Evolutionary conservation across 35 echinoderm and acorn worm species (phyloP).

Genomic region (Ophioderma brevispina): DNA sequence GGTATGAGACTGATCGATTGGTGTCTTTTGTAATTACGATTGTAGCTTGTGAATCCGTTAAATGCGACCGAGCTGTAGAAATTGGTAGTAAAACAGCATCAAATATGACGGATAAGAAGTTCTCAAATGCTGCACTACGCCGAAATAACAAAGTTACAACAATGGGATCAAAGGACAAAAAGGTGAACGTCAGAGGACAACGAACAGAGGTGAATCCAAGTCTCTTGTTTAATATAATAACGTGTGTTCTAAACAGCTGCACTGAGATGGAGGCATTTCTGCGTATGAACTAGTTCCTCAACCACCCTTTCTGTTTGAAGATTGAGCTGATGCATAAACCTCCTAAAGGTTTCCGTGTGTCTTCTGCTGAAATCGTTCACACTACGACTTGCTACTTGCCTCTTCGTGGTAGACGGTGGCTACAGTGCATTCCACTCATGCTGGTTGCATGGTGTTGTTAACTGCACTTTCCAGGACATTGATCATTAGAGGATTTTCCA

Average conservation of each 20-base stretch:
- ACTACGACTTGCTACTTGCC: not conserved
- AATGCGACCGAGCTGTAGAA: not conserved
- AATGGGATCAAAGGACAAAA: not conserved
- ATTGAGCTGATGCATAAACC: not conserved
- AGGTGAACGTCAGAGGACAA: not conserved
- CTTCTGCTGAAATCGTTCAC: not conserved
- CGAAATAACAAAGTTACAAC: not conserved
- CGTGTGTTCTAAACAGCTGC: not conserved
- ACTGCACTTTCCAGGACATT: not conserved
- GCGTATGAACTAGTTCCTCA: too few species aligned
- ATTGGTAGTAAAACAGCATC: not conserved
- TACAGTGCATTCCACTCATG: not conserved
- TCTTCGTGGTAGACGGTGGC: not conserved
- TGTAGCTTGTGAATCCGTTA: not conserved
- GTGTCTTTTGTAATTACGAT: not conserved
- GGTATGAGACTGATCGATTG: not conserved
- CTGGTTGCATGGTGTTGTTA: not conserved
- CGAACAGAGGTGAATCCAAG: not conserved
- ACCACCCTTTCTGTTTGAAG: conserved; percentile 6
- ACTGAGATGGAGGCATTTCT: not conserved
- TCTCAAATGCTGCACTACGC: not conserved
- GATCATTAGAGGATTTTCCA: not conserved
- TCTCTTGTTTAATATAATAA: not conserved
- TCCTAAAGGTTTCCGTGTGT: not conserved
- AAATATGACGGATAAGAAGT: not conserved